Conservation (phyloP, 1,140 invertebrate species). For the Papilio machaon region DNA sequence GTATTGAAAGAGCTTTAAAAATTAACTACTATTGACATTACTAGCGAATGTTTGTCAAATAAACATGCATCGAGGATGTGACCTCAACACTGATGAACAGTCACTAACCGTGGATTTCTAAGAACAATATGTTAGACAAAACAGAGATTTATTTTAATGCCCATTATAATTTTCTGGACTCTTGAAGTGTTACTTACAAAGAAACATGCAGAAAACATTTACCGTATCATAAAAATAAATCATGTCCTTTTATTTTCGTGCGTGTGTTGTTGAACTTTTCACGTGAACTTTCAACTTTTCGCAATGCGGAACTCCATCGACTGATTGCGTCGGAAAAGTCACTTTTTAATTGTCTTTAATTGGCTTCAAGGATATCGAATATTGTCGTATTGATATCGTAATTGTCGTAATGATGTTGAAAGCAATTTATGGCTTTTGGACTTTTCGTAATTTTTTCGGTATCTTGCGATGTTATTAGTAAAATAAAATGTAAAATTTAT, state of each 20-base stretch:
- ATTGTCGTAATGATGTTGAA: neutral
- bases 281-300: constrained; percentile 4
- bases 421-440: neutral
- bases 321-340: neutral
- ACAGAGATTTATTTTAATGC: neutral
- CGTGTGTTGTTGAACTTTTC: neutral
- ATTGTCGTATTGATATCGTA: neutral
- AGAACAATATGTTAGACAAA: too few species aligned
- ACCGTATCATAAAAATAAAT: neutral
- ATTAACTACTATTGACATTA: neutral
- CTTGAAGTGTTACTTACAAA: neutral
- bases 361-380: neutral
- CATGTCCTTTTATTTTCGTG: neutral
- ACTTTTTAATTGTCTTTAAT: constrained; percentile 18
- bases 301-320: neutral
- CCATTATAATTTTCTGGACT: neutral
- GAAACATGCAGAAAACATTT: neutral
- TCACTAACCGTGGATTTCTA: too few species aligned
- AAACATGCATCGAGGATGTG: neutral
- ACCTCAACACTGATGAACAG: neutral
- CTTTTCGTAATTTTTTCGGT: neutral
- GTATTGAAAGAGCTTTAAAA: neutral
- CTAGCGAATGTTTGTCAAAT: neutral
- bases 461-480: neutral
- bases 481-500: too few species aligned